Base-by-base conservation (phyloP, 2,888 invertebrate genomes). In the Chrysolina americana region DNA sequence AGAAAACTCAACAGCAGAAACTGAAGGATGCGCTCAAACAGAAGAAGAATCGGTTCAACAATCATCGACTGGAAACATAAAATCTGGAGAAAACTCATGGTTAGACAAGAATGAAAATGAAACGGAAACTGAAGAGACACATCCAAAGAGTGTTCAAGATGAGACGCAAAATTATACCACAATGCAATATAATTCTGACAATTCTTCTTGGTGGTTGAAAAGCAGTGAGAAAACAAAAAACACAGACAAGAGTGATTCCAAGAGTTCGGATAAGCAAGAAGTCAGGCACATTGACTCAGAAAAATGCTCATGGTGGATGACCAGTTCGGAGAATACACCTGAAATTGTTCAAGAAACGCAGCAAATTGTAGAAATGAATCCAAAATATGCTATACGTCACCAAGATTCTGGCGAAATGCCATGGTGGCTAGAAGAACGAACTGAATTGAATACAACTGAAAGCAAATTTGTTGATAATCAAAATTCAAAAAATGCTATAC, bases 291-390 rank as follows among this genome's bases (percentile, higher is more conserved):
- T 91, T 64, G 93, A 93, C 81, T 93, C 94, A 0, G 94, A 92
- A 0, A 94, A 93, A 84, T 90, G 92, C 78, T 91, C 92, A 28
- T 93, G 93, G 93, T 93, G 93, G 93, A 80, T 90, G 78, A 90
- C 91, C 8, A 91, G 90, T 56, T 86, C 84, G 72, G 86, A 87
- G 65, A 87, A 89, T 80, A 83, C 88, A 41, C 85, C 89, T 21
- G 87, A 84, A 74, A 80, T 78, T 80, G 81, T 78, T 3, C 76
- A 82, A 77, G 75, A 53, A 5, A 53, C 21, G 19, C 5, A 53
- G 13, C 11, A 2, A 53, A 53, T 10, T 21, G 21, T 5, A 13
- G 21, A 53, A 9, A 21, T 21, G 13, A 79, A 79, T 69, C 76
- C 82, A 0, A 81, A 81, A 71, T 86, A 84, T 75, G 84, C 85